A percentile compares a stretch with the other conserved stretches of the same genome.
Evolutionary conservation across 2,797 vertebrate genomes (phyloP).

Genomic region (Catamblyrhynchus diadema): DNA sequence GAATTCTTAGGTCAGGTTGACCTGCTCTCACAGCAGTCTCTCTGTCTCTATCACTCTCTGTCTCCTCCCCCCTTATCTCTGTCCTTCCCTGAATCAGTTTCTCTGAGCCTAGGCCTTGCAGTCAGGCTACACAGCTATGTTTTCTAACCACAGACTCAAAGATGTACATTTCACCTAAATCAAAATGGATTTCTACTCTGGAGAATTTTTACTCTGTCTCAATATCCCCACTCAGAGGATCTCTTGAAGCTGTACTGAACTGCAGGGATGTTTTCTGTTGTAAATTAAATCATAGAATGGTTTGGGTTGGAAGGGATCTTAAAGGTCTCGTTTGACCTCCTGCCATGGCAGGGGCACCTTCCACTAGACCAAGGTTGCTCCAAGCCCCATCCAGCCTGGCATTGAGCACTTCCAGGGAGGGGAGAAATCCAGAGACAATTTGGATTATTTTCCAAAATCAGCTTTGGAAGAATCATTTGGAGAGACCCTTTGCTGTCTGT

Average conservation of each 20-base stretch:
- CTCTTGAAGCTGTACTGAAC: background rate
- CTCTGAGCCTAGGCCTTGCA: too few relatives aligned
- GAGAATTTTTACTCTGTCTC: too few relatives aligned
- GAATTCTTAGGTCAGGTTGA: too few relatives aligned
- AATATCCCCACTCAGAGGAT: background rate
- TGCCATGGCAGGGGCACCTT: background rate
- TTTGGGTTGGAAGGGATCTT: background rate
- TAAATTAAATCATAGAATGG: background rate
- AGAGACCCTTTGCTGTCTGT: background rate
- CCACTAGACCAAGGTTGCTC: background rate
- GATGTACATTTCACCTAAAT: too few relatives aligned
- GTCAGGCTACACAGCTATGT: too few relatives aligned
- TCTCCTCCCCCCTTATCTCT: too few relatives aligned
- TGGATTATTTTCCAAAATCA: background rate
- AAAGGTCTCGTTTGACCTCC: rapidly evolving
- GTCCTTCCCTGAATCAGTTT: too few relatives aligned
- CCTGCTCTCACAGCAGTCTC: too few relatives aligned
- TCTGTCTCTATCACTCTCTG: too few relatives aligned
- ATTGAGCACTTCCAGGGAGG: rapidly evolving
- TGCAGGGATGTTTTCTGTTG: background rate
- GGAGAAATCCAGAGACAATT: background rate
- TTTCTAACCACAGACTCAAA: too few relatives aligned
- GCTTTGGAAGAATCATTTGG: background rate
- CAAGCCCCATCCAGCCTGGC: background rate
- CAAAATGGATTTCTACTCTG: too few relatives aligned